Conservation (phyloP, 2,797 vertebrate species). For the Chaenodraco wilsoni region DNA sequence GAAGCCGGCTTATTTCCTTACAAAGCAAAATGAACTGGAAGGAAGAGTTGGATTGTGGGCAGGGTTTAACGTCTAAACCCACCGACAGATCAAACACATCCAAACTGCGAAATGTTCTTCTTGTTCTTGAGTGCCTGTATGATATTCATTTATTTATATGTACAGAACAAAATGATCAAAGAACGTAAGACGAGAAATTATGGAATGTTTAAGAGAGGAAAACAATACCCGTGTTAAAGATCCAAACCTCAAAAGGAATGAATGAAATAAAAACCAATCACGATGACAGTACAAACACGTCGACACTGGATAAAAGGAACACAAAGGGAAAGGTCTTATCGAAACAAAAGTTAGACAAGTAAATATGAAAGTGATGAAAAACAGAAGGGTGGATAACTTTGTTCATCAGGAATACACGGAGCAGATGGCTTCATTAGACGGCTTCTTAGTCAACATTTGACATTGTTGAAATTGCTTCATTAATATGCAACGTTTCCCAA, state of each 20-base stretch:
- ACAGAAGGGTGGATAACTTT: not conserved
- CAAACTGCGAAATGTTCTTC: constrained; percentile 8
- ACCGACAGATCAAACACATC: constrained; percentile 16
- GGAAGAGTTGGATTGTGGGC: not conserved
- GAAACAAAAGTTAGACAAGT: constrained; percentile 2
- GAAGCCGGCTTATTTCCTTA: constrained; percentile 6
- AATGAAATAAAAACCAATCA: constrained; percentile 38
- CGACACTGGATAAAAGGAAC: constrained; percentile 9
- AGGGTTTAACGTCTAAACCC: constrained; percentile 22
- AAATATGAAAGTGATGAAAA: not conserved
- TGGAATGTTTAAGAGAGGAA: constrained; percentile 18
- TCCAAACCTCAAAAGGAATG: constrained; percentile 39
- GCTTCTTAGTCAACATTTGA: not conserved
- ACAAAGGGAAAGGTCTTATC: no score
- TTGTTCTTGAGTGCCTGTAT: constrained; percentile 1
- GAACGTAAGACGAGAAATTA: constrained; percentile 5
- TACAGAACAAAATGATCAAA: constrained; percentile 5
- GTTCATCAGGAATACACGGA: not conserved
- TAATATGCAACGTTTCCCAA: not conserved
- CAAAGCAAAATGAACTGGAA: constrained; percentile 42
- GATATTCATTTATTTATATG: constrained; percentile 20
- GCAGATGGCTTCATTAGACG: constrained; percentile 1
- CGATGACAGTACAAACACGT: constrained; percentile 32
- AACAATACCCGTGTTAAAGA: constrained; percentile 34
- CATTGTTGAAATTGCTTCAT: not conserved